These are phyloP conservation scores for Saccostrea cuccullata DNA, from an alignment of 1,140 invertebrate species.

Conservation along the genomic window DNA sequence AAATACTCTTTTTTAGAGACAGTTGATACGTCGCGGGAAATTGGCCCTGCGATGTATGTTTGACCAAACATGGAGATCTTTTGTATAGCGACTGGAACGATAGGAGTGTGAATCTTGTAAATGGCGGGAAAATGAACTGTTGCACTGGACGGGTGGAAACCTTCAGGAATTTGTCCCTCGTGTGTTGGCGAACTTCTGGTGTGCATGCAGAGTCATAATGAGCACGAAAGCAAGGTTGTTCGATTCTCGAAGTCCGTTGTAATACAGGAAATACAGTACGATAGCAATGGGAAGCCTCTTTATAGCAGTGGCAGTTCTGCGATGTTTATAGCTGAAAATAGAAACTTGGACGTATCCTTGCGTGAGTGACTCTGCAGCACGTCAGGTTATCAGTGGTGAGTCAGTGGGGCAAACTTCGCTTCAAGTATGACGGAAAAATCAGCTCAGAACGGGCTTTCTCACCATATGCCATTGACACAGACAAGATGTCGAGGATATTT, in stretches of 20 bases:
- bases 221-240: not conserved
- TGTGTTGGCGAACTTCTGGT: not conserved
- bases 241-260: not conserved
- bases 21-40: not conserved
- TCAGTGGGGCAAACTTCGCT: not conserved
- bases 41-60: not conserved
- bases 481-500: not conserved
- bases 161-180: not conserved
- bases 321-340: not conserved
- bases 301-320: not conserved
- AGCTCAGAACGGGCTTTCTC: not conserved
- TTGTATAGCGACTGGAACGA: constrained; percentile 1
- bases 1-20: not conserved
- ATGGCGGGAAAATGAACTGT: not conserved
- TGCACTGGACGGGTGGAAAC: not conserved
- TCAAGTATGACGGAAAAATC: not conserved
- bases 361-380: not conserved
- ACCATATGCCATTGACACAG: not conserved
- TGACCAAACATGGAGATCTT: not conserved
- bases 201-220: not conserved
- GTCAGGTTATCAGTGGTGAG: not conserved
- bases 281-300: not conserved
- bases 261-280: not conserved
- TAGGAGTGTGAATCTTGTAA: not conserved
- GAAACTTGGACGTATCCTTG: not conserved